Evolutionary conservation across 2,888 invertebrate genomes (phyloP), one percentile per base, ranked within the genome.

Genomic region (Xanthorhoe spadicearia): DNA sequence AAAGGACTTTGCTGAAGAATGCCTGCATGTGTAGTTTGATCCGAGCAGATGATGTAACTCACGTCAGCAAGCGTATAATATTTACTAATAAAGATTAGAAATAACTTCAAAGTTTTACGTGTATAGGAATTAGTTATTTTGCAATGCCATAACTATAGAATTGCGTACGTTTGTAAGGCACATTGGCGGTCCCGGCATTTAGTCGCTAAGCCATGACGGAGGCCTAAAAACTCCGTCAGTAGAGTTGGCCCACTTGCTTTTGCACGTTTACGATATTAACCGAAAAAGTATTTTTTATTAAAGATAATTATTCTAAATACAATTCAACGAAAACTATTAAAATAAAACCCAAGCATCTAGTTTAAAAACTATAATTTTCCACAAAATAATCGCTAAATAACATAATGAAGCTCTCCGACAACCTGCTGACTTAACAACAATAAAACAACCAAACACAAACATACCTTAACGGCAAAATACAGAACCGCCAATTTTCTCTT

Each of bases 391-490:
- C 60, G 64, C 68, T 50, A 58, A 64, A 52, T 46, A 51, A 18
- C 62, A 49, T 64, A 71, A 71, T 73, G 64, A 62, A 63, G 68
- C 66, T 69, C 62, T 64, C 66, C 60, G 66, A 74, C 61, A 61
- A 68, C 73, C 68, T 71, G 68, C 82, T 79, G 73, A 84, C 81
- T 87, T 86, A 86, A 89, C 83, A 77, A 79, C 75, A 84, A 88
- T 87, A 84, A 86, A 89, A 87, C 85, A 83, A 87, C 80, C 81
- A 80, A 88, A 88, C 84, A 85, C 83, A 89, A 90, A 90, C 85
- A 90, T 72, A 65, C 73, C 51, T 74, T 82, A 85, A 83, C 66
- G 86, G 83, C 81, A 84, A 88, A 83, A 86, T 82, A 80, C 66
- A 10, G n/a, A 60, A 64, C 85, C 85, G 69, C 76, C 83, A 88